Base-by-base conservation (phyloP, 2,113 vertebrate genomes). In the Anolis carolinensis region DNA sequence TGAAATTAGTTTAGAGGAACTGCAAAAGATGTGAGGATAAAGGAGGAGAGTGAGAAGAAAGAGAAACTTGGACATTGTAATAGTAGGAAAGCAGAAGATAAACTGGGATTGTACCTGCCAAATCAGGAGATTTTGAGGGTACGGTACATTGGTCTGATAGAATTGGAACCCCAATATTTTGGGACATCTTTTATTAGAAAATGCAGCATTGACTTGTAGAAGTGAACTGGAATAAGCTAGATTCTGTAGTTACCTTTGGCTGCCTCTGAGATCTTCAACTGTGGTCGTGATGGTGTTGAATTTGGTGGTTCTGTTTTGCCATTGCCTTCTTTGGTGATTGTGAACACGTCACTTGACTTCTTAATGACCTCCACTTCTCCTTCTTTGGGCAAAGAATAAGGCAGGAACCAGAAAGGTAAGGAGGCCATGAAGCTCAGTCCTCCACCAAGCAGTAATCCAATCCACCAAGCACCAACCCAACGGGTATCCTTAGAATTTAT, bases 401-500 rank as follows among this genome's bases (percentile, higher is more conserved):
- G 98, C 81, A 99, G 87, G 94, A 98, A 98, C 96, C 97, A 99
- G 94, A 99, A 98, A 50, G 99, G 98, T 55, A 99, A 90, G 14
- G 97, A 97, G 75, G 97, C 93, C 59, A 97, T n/a, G 59, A 98
- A 89, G 71, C 94, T 93, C 30, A 97, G 79, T 34, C 36, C 75
- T 27, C 98, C 97, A 71, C 96, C 96, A 21, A 97, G 89, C 30
- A 99, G 88, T 88, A 98, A 97, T 30, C 97, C 95, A 86, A 99
- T 89, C 98, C 98, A 99, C 98, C 99, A 99, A 73, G 98, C 98
- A 1, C 99, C 98, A 71, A 99, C 98, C 98, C 99, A 99, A 4
- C 98, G 97, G 1, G 95, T 93, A 70, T 99, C 98, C 36, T 95
- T 96, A 0, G 98, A 96, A 82, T 96, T 97, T 93, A 99, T 99